Evolutionary conservation across 2,888 invertebrate species (phyloP).

Genomic region (Buathra laborator): DNA sequence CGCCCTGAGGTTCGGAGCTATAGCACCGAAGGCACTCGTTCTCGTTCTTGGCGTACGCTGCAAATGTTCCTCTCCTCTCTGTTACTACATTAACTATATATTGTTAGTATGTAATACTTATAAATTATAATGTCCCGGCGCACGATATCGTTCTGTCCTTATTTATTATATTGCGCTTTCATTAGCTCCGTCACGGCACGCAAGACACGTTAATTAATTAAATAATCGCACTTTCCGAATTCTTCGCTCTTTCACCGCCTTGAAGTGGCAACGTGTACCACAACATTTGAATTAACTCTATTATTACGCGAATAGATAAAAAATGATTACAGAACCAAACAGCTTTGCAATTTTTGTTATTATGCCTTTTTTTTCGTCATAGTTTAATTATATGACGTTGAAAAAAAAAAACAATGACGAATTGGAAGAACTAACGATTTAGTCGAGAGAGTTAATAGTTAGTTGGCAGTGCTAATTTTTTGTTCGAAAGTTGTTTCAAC

Average conservation of each 20-base stretch:
- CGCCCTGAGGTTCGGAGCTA: conserved; percentile 7
- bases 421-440: too few relatives aligned
- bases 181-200: conserved; percentile 41
- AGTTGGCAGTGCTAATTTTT: too few relatives aligned
- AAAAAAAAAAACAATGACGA: too few relatives aligned
- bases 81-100: not conserved
- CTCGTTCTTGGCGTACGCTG: conserved; percentile 22
- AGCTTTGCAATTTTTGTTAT: not conserved
- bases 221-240: conserved; percentile 39
- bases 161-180: conserved; percentile 39
- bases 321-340: not conserved
- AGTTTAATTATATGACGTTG: not conserved
- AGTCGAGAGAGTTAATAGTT: too few relatives aligned
- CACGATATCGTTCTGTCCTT: conserved; percentile 43
- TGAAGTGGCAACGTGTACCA: not conserved
- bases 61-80: conserved; percentile 11
- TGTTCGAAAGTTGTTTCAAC: too few relatives aligned
- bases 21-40: conserved; percentile 20
- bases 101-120: conserved; percentile 37
- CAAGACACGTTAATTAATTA: conserved; percentile 57
- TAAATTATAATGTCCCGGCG: conserved; percentile 44
- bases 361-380: not conserved
- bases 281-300: not conserved
- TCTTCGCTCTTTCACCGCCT: not conserved
- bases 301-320: conserved; percentile 17